Conservation (phyloP, 2,797 vertebrate genomes). For the Lacerta agilis region DNA sequence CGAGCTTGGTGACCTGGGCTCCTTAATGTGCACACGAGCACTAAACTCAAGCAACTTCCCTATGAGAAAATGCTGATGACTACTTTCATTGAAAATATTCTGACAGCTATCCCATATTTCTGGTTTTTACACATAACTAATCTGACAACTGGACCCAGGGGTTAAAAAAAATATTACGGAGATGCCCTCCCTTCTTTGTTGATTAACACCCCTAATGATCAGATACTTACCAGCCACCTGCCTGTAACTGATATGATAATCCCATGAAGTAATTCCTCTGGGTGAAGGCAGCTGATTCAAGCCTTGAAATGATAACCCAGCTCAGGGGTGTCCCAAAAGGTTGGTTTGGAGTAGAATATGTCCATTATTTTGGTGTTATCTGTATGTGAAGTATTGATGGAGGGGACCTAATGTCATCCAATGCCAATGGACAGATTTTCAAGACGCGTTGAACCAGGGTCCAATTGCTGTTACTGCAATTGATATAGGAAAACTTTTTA, state of each 20-base stretch:
- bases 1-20: neutral
- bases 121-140: neutral
- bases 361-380: neutral
- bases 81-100: neutral
- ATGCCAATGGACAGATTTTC: neutral
- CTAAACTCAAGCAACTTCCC: neutral
- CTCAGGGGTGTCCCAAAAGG: neutral
- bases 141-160: neutral
- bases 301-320: neutral
- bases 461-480: neutral
- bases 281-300: neutral
- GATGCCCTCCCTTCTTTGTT: neutral
- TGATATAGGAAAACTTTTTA: too few relatives aligned
- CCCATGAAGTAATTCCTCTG: neutral
- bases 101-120: neutral
- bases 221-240: neutral
- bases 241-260: neutral
- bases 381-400: neutral
- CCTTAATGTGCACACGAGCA: neutral
- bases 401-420: too few relatives aligned
- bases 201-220: neutral
- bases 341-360: neutral
- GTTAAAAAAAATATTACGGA: neutral
- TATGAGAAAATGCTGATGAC: neutral
- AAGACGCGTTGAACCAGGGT: neutral